These are phyloP conservation scores for Conus betulinus DNA, from an alignment of 1,140 invertebrate species.

Conservation along the genomic window DNA sequence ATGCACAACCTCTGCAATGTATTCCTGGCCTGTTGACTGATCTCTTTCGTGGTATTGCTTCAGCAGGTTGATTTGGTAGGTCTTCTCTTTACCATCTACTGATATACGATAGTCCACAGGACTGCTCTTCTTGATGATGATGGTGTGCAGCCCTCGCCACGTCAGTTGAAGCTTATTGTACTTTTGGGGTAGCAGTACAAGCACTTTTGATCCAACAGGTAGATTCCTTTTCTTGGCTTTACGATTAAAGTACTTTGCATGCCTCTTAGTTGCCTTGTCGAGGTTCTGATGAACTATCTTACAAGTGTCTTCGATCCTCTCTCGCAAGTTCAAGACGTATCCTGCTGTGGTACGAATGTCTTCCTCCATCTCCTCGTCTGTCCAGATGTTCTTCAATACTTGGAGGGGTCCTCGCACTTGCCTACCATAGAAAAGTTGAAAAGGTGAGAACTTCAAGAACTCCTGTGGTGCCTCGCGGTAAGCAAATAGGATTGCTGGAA, in stretches of 20 bases:
- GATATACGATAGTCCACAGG: too few relatives aligned
- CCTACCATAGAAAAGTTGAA: background rate
- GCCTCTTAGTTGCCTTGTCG: background rate
- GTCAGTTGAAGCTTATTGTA: slow-evolving; percentile 32
- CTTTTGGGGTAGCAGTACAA: slow-evolving; percentile 44
- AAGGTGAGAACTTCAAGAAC: slow-evolving; percentile 35
- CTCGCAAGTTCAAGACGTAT: slow-evolving; percentile 38
- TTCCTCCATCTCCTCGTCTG: slow-evolving; percentile 34
- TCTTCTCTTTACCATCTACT: too few relatives aligned
- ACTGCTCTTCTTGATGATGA: background rate
- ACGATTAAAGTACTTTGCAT: slow-evolving; percentile 28
- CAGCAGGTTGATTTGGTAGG: too few relatives aligned
- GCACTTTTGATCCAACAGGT: slow-evolving; percentile 34
- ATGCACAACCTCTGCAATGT: too few relatives aligned
- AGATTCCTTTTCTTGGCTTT: slow-evolving; percentile 11
- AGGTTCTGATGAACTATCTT: slow-evolving; percentile 41
- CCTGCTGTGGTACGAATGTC: slow-evolving; percentile 35
- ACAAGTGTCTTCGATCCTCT: slow-evolving; percentile 24
- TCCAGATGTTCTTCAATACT: slow-evolving; percentile 57
- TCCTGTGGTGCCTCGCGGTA: slow-evolving; percentile 40
- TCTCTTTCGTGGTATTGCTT: too few relatives aligned
- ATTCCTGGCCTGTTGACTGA: too few relatives aligned
- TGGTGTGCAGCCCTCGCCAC: slow-evolving; percentile 40
- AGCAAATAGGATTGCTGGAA: slow-evolving; percentile 41
- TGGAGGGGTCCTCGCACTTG: slow-evolving; percentile 27